Conservation (phyloP, 2,797 vertebrate species). For the Danio choprae region DNA sequence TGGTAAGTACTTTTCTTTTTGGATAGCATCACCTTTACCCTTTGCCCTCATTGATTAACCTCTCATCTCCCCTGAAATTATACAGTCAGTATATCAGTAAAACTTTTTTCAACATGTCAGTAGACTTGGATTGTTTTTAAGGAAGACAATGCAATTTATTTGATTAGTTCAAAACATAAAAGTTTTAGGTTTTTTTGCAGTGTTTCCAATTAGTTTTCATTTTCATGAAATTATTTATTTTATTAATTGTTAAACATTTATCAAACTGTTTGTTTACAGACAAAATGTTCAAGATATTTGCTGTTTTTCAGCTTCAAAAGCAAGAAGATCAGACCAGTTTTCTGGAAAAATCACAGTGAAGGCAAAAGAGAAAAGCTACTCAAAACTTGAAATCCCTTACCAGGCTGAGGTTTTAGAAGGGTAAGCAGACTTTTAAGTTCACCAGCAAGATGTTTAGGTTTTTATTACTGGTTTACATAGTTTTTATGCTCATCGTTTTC, state of each 20-base stretch:
- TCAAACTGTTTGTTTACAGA: background rate
- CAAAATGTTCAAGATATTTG: background rate
- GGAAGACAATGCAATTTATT: background rate
- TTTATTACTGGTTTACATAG: background rate
- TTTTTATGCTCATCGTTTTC: background rate
- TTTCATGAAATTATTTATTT: conserved; percentile 1
- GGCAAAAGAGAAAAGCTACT: conserved; percentile 97
- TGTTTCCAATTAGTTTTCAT: background rate
- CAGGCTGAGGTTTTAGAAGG: conserved; percentile 98
- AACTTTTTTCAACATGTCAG: conserved; percentile 3
- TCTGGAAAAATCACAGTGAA: conserved; percentile 99
- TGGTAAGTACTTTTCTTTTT: conserved; percentile 82
- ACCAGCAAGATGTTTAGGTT: background rate
- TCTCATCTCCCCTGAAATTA: background rate
- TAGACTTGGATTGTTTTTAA: background rate
- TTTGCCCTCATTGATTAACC: conserved; percentile 15
- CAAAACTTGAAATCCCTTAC: conserved; percentile 98
- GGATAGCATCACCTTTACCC: background rate
- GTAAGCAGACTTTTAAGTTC: conserved; percentile 76
- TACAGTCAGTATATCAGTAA: background rate
- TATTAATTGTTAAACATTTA: conserved; percentile 12
- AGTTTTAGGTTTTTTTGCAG: background rate
- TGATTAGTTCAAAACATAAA: background rate
- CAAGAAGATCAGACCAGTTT: conserved; percentile 89
- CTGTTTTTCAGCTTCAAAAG: conserved; percentile 88